These are phyloP conservation scores for Oegoconia quadripuncta DNA, from an alignment of 2,888 invertebrate species.

Conservation along the genomic window DNA sequence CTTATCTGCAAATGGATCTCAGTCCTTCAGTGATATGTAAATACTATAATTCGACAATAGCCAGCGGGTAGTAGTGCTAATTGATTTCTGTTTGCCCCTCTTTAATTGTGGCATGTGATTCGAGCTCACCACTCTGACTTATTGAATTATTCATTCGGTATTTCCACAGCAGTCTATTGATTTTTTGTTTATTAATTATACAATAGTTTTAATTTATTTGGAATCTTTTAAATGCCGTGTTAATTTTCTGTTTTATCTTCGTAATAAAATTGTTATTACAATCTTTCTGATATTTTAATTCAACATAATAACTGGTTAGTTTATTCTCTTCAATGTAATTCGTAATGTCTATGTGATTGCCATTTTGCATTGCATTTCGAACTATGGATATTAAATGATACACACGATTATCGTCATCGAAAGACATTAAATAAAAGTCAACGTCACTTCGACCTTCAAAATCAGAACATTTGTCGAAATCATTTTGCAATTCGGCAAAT, in stretches of 20 bases:
- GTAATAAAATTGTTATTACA: too few species aligned
- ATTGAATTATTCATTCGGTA: constrained; percentile 33
- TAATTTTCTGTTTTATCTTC: too few species aligned
- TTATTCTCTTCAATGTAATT: too few species aligned
- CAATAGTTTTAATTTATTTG: too few species aligned
- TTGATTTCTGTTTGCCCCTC: constrained; percentile 64
- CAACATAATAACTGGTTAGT: too few species aligned
- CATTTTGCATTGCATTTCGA: too few species aligned
- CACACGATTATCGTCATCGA: too few species aligned
- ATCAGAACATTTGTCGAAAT: constrained; percentile 15
- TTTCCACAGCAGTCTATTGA: not conserved
- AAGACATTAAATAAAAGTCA: too few species aligned
- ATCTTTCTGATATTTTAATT: too few species aligned
- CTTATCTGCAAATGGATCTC: not conserved
- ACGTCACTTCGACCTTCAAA: constrained; percentile 4
- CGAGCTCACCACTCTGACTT: constrained; percentile 24
- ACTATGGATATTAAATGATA: too few species aligned
- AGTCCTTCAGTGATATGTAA: constrained; percentile 23
- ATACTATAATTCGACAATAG: constrained; percentile 46
- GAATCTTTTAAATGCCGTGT: too few species aligned
- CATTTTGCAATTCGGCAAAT: constrained; percentile 25
- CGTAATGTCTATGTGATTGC: too few species aligned
- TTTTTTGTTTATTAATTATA: not conserved
- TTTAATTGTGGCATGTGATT: constrained; percentile 55
- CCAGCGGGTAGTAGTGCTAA: constrained; percentile 42